Evolutionary conservation across 2,888 invertebrate species (phyloP).

Genomic region (Resseliella maxima): DNA sequence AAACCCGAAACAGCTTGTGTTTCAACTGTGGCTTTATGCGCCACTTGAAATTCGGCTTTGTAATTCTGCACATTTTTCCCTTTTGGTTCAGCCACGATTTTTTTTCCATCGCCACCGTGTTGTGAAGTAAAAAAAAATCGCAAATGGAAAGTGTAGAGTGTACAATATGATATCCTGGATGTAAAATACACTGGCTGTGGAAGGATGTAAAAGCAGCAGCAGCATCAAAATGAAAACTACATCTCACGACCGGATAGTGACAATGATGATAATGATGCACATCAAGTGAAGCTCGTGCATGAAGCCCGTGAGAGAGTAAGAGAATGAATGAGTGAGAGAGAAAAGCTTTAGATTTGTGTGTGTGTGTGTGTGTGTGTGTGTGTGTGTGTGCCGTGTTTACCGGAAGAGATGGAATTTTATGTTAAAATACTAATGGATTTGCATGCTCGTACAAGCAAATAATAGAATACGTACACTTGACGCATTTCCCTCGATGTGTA

Average conservation of each 20-base stretch:
- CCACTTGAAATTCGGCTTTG: constrained; percentile 21
- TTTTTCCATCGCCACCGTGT: not conserved
- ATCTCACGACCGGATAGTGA: constrained; percentile 41
- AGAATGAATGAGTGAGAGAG: too few species aligned
- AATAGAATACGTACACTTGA: not conserved
- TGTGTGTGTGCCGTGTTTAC: not conserved
- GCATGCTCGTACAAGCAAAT: constrained; percentile 30
- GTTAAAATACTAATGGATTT: constrained; percentile 46
- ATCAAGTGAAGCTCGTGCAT: not conserved
- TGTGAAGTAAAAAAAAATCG: not conserved
- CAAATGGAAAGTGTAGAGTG: not conserved
- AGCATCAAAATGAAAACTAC: not conserved
- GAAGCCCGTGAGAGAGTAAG: not conserved
- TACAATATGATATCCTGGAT: not conserved
- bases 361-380: too few species aligned
- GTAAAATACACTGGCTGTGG: not conserved
- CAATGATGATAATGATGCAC: constrained; percentile 35
- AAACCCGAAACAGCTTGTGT: not conserved
- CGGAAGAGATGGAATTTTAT: constrained; percentile 7
- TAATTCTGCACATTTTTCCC: constrained; percentile 1
- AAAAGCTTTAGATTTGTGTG: too few species aligned
- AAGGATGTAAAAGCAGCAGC: not conserved
- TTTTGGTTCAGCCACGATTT: too few species aligned
- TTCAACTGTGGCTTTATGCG: not conserved
- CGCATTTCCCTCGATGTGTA: constrained; percentile 18